Evolutionary conservation across 2,113 vertebrate species (phyloP).

Genomic region (Diphyllodes magnificus): DNA sequence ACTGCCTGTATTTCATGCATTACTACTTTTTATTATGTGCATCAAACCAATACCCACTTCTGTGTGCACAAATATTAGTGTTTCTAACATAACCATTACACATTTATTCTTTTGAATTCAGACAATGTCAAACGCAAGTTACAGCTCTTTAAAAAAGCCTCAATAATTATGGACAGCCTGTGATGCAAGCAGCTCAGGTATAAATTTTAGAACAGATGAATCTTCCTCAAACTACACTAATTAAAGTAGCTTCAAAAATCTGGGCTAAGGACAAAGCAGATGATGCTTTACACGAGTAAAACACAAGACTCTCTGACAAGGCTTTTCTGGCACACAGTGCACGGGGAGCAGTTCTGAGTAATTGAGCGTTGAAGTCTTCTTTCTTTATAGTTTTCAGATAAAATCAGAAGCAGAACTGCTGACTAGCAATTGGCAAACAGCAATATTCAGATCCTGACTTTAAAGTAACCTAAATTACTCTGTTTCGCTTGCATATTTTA

Average conservation of each 20-base stretch:
- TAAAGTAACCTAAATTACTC: not conserved
- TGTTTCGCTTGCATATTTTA: not conserved
- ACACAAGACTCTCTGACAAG: not conserved
- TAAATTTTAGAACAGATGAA: not conserved
- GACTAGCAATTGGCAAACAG: not conserved
- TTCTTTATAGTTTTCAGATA: not conserved
- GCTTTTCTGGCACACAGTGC: not conserved
- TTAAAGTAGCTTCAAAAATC: not conserved
- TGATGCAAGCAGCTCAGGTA: not conserved
- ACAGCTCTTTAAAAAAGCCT: not conserved
- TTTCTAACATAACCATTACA: not conserved
- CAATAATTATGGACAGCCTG: not conserved
- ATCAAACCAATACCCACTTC: not conserved
- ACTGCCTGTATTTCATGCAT: not conserved
- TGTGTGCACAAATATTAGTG: not conserved
- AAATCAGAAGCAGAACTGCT: not conserved
- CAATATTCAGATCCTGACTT: not conserved
- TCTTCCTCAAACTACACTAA: not conserved
- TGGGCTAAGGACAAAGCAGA: not conserved
- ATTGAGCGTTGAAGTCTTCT: not conserved
- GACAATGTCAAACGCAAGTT: not conserved
- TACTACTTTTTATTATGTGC: not conserved
- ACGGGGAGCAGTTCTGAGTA: not conserved
- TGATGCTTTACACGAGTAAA: not conserved
- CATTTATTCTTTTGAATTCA: not conserved